phyloP scores from a whole-genome alignment of 1,140 invertebrate species.

The Drosophila sucinea region DNA sequence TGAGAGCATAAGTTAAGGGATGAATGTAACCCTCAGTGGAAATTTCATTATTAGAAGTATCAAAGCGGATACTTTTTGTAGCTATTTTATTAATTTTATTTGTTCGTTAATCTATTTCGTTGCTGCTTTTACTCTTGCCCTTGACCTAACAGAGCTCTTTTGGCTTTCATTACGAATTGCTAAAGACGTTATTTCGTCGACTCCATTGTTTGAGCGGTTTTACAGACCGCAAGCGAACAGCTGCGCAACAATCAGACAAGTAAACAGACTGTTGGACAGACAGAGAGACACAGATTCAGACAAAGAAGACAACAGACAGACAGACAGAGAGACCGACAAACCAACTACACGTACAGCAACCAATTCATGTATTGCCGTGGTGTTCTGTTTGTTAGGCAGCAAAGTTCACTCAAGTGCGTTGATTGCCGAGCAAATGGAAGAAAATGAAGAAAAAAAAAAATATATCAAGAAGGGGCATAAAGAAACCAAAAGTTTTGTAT shows the following conservation, averaged over 20 bases:
- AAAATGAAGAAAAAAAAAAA: neutral
- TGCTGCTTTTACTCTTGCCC: conserved; percentile 25
- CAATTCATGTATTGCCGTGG: conserved; percentile 63
- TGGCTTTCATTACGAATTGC: conserved; percentile 63
- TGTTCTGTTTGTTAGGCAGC: conserved; percentile 64
- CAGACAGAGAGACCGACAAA: neutral
- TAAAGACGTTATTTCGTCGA: conserved; percentile 24
- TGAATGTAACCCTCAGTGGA: neutral
- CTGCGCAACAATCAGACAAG: conserved; percentile 54
- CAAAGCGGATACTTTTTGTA: neutral
- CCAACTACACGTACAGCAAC: no score
- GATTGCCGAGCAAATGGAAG: conserved; percentile 73
- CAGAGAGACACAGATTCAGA: conserved; percentile 20
- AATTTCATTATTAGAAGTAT: neutral
- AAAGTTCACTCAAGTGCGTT: conserved; percentile 79
- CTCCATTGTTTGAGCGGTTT: conserved; percentile 32
- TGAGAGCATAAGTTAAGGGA: no score
- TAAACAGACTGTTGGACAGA: conserved; percentile 18
- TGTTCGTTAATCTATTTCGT: conserved; percentile 6
- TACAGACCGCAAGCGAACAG: conserved; percentile 59
- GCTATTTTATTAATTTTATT: conserved; percentile 1
- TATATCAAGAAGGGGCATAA: neutral
- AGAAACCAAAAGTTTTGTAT: conserved; percentile 43
- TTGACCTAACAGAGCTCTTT: conserved; percentile 32
- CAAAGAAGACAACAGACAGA: conserved; percentile 11